Conservation (phyloP, 2,113 vertebrate species). For the Phaetusa simplex region DNA sequence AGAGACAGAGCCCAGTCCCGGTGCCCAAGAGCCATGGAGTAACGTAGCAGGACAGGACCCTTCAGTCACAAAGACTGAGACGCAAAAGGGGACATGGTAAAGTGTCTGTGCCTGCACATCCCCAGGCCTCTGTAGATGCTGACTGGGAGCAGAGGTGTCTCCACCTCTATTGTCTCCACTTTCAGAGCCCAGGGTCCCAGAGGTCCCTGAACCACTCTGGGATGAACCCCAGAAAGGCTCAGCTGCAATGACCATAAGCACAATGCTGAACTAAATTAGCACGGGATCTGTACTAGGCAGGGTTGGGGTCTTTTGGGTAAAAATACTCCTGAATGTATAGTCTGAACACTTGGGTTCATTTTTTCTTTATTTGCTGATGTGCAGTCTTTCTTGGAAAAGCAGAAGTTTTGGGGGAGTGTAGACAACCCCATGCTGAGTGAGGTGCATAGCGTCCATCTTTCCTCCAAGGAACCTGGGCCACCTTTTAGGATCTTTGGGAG, state of each 20-base stretch:
- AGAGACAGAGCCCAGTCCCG: not conserved
- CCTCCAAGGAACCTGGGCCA: not conserved
- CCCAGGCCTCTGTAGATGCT: not conserved
- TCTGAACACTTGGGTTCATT: not conserved
- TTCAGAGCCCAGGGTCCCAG: not conserved
- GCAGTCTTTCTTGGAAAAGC: not conserved
- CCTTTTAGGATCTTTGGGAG: not conserved
- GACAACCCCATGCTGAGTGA: not conserved
- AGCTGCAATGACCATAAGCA: not conserved
- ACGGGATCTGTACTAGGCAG: not conserved
- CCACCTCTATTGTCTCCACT: not conserved
- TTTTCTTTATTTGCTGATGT: not conserved
- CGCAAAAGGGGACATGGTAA: not conserved
- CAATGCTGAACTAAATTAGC: not conserved
- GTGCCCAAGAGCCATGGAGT: not conserved
- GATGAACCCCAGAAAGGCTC: not conserved
- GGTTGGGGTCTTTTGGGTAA: not conserved
- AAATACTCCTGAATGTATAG: not conserved
- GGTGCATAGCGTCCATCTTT: not conserved
- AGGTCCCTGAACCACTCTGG: not conserved
- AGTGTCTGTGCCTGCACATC: not conserved
- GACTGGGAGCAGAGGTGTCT: not conserved
- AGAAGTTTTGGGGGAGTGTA: not conserved
- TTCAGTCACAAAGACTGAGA: not conserved
- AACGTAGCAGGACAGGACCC: not conserved